A percentile compares a stretch with the other conserved stretches of the same genome.
phyloP scores from a whole-genome alignment of 2,113 vertebrate species.

The chimpanzee (Pan troglodytes) region DNA sequence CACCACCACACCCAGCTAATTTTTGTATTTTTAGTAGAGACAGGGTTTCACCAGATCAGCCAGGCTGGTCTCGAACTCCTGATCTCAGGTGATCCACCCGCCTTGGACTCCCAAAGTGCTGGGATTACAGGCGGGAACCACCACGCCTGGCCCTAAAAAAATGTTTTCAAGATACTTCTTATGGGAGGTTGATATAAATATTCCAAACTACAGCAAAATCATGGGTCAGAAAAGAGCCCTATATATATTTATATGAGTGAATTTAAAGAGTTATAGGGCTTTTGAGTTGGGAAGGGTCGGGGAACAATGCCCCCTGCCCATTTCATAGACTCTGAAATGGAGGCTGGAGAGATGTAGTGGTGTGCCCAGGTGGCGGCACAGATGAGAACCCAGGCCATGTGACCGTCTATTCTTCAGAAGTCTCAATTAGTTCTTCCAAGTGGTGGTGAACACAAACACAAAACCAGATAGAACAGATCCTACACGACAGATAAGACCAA shows the following conservation, averaged over 20 bases:
- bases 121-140: too few relatives aligned
- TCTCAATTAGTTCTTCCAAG: not conserved
- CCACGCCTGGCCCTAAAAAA: too few relatives aligned
- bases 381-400: not conserved
- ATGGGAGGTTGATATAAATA: not conserved
- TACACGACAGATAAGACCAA: not conserved
- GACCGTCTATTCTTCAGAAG: not conserved
- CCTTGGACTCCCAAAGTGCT: too few relatives aligned
- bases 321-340: not conserved
- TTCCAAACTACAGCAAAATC: not conserved
- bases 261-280: not conserved
- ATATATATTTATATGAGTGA: not conserved
- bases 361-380: not conserved
- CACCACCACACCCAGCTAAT: too few relatives aligned
- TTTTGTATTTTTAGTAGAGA: too few relatives aligned
- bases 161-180: not conserved
- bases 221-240: not conserved
- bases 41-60: too few relatives aligned
- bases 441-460: not conserved
- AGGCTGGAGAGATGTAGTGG: not conserved
- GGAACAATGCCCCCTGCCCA: not conserved
- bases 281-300: not conserved
- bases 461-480: not conserved
- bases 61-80: too few relatives aligned
- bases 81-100: too few relatives aligned